Percentiles rank a stretch among this genome's conserved stretches.
These are phyloP conservation scores for Pandemis heparana DNA, from an alignment of 2,888 invertebrate genomes.

Conservation along the genomic window DNA sequence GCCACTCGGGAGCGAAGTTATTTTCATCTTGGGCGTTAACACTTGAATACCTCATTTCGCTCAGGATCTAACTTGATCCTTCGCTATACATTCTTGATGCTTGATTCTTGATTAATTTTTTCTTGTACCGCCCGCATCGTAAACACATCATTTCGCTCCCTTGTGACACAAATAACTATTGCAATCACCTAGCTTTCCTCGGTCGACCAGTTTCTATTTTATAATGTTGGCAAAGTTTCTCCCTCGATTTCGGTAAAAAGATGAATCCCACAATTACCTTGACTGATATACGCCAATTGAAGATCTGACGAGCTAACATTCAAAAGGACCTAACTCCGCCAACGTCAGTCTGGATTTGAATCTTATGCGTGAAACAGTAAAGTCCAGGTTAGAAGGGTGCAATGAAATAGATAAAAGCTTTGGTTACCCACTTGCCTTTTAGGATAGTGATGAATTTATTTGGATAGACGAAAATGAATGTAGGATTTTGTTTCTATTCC, in stretches of 20 bases:
- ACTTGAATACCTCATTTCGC: no score
- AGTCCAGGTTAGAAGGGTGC: background rate
- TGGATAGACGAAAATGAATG: background rate
- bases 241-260: background rate
- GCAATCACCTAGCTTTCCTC: no score
- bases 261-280: background rate
- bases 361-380: background rate
- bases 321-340: background rate
- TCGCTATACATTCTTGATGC: no score
- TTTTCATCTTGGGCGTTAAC: no score
- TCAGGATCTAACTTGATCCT: no score
- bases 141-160: no score
- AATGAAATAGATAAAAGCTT: background rate
- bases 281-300: background rate
- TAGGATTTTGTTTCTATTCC: background rate
- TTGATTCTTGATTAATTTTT: no score
- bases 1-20: no score
- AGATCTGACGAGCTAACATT: background rate
- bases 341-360: background rate
- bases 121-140: no score
- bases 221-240: background rate
- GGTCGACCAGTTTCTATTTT: background rate
- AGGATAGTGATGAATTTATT: slow-evolving; percentile 1
- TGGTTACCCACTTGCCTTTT: background rate
- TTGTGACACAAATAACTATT: no score